Base-by-base conservation (phyloP, 2,797 vertebrate genomes). In the Melanotaenia trifasciata region DNA sequence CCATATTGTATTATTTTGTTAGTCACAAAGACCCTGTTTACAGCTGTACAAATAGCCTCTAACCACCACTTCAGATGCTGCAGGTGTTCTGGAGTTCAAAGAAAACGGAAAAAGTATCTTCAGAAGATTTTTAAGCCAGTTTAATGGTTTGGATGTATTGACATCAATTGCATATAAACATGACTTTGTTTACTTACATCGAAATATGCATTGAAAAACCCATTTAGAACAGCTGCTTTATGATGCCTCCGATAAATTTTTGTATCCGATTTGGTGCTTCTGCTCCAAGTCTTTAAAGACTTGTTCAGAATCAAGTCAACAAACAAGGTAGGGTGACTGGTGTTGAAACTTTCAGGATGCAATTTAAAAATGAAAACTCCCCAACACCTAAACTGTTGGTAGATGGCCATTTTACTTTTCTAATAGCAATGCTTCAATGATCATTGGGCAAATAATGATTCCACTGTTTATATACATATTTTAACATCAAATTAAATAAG, bases 21-120 rank as follows among this genome's bases (percentile, higher is more conserved):
- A 40, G 58, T n/a, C 33, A 22, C 53, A 69, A 14, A 3, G 13
- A 58, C 2, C 38, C 53, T 58, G 50, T 32, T 54, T 13, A 2
- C 4, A 62, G 61, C 58, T 65, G 61, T 40, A 57, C 59, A 86
- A 74, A 81, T 54, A 26, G 54, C 53, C 32, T 66, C 33, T 57
- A 65, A 72, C 22, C 70, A 70, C 63, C 70, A 67, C 50, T 35
- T 68, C 22, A 66, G 45, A 76, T 76, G 65, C 79, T 73, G 77
- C 72, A 74, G 81, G 83, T 77, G 68, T 77, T 79, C 14, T n/a
- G 16, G 38, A 76, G 67, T 70, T 80, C 72, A 78, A 82, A 76
- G 70, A 35, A 79, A 68, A 40, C 5, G 20, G n/a, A 79, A 72
- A 64, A 9, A 30, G 45, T 50, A 59, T 77, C 51, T 6, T 47